Base-by-base conservation (phyloP, 2,888 invertebrate species). In the Incurvaria masculella region DNA sequence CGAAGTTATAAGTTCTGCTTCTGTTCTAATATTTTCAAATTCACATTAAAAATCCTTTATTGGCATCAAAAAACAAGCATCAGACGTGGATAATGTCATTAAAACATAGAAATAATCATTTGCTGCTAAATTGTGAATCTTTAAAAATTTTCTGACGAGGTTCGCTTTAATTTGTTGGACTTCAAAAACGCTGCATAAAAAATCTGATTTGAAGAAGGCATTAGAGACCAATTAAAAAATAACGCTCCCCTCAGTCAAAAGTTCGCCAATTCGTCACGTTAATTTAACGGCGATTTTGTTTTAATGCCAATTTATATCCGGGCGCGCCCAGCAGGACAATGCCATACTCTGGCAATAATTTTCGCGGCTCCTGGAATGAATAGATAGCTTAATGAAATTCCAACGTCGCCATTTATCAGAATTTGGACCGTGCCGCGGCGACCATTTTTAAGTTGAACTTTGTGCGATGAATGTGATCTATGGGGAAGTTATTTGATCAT, bases 371-470 rank as follows among this genome's bases (percentile, higher is more conserved):
- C 33, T 33, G 46, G 46, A 57, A 59, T 60, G 57, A 57, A 59
- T 55, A 59, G 58, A 57, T 57, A 53, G 50, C 51, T 49, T 53
- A 58, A 59, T 61, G 52, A 58, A 59, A 60, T 56, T 56, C 59
- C 52, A 23, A 41, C 46, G 45, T 40, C 49, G 49, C 47, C 56
- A 59, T 63, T 60, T 56, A 56, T 60, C 57, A 59, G 55, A 51
- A 57, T 59, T 61, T 57, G 53, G 56, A 56, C n/a, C n/a, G n/a
- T n/a, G 49, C 53, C 46, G 53, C 51, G 44, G 44, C 53, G 55
- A 59, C 58, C 54, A 59, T 33, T 33, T 33, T 33, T 33, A n/a
- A 33, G 14, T 33, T 3, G 11, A 10, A 23, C 4, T 11, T 8
- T 14, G 8, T 14, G 4, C 8, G 3, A n/a, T 8, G 33, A 33